phyloP scores from a whole-genome alignment of 2,797 vertebrate species.

The Poeciliopsis gracilis region DNA sequence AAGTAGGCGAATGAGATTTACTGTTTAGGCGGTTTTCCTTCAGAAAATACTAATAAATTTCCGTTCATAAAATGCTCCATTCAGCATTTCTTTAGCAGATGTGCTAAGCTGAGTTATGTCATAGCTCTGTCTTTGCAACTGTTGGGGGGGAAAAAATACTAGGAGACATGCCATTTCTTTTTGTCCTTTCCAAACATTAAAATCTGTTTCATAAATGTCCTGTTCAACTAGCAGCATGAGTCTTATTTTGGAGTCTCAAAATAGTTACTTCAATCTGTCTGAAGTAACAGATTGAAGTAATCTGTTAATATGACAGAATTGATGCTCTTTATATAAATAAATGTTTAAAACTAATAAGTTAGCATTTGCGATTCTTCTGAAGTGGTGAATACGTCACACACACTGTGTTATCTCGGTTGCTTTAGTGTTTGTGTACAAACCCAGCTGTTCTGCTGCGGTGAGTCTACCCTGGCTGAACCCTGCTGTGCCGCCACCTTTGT shows the following conservation, averaged over 20 bases:
- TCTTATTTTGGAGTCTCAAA: not conserved
- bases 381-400: not conserved
- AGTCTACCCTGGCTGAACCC: conserved; percentile 44
- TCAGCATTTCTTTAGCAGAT: not conserved
- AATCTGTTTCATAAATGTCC: not conserved
- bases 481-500: conserved; percentile 61
- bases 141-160: not conserved
- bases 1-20: not conserved
- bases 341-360: not conserved
- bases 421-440: conserved; percentile 5
- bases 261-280: not conserved
- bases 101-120: not conserved
- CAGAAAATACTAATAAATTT: not conserved
- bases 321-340: not conserved
- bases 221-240: not conserved
- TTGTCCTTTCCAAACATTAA: not conserved
- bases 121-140: not conserved
- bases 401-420: not conserved
- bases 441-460: conserved; percentile 45
- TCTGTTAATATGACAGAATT: not conserved
- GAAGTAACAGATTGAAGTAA: too few relatives aligned
- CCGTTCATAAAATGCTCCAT: not conserved
- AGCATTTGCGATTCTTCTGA: not conserved
- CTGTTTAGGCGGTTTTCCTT: not conserved
- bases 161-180: not conserved